Conservation (phyloP, 2,113 vertebrate species). For the Paramormyrops kingsleyae region DNA sequence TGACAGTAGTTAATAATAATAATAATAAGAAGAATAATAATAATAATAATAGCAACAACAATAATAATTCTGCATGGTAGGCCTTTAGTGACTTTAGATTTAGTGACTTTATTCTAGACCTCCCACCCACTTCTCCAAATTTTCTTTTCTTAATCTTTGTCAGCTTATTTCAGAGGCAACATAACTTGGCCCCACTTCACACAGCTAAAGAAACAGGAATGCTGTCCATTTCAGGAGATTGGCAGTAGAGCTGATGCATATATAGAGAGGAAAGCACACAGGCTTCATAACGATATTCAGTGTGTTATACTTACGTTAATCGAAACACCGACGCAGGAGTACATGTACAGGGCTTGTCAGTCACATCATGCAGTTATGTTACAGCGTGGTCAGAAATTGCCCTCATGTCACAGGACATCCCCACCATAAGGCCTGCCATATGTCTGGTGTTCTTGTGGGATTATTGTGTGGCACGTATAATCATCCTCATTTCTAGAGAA, state of each 20-base stretch:
- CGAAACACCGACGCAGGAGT: slow-evolving; percentile 21
- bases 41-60: neutral
- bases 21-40: slow-evolving; percentile 29
- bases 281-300: slow-evolving; percentile 27
- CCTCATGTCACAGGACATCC: neutral
- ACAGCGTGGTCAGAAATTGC: slow-evolving; percentile 13
- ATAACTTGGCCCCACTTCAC: neutral
- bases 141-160: neutral
- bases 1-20: slow-evolving; percentile 25
- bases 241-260: slow-evolving; percentile 52
- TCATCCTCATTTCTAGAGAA: slow-evolving; percentile 15
- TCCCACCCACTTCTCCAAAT: neutral
- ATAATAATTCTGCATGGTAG: neutral
- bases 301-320: slow-evolving; percentile 20
- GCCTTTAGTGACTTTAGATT: neutral
- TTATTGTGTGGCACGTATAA: slow-evolving; percentile 57
- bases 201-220: slow-evolving; percentile 37
- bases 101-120: neutral
- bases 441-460: slow-evolving; percentile 15
- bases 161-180: neutral
- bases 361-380: slow-evolving; percentile 24
- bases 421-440: neutral
- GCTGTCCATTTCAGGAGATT: slow-evolving; percentile 55
- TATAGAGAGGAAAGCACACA: slow-evolving; percentile 10
- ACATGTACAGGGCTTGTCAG: slow-evolving; percentile 16